Base-by-base conservation (phyloP, 2,888 invertebrate species). In the Volucella zonaria region DNA sequence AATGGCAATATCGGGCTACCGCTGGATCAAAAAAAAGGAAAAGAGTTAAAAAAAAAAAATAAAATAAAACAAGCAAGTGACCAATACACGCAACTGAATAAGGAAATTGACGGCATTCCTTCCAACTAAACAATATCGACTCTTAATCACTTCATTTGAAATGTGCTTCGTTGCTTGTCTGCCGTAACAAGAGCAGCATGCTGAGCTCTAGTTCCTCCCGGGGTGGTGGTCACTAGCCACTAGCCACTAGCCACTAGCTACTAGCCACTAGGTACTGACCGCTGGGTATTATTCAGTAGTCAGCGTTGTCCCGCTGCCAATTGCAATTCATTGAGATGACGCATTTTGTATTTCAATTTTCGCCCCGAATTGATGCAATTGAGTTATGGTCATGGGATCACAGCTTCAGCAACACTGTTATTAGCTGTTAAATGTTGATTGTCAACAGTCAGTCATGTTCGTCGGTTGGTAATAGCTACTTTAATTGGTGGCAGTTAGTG, bases 131-230 rank as follows among this genome's bases (percentile, higher is more conserved):
- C 80, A 73, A 67, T 80, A 80, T 80, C 75, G 88, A 88, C 89
- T 77, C 88, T 89, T 89, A 89, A 89, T 89, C 90, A 88, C 90
- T 89, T 89, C 89, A 89, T 90, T 90, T 89, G 88, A 90, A 89
- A 90, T 89, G 89, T 88, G 62, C 73, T 76, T 71, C 75, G 31
- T 58, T n/a, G 40, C 45, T 18, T 47, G 42, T 14, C 38, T 52
- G 42, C 51, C 40, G 71, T 75, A 76, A 71, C 76, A 56, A 49
- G 59, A 71, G 77, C 31, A 31, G 31, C 77, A 40, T 56, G 42
- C 14, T 62, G 52, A 64, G 82, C 47, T 40, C 31, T 14, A 61
- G 58, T 70, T 62, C n/a, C 66, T 59, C 67, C 49, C 47, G 40
- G 54, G 66, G 75, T 54, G 59, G 58, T 15, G 31, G 43, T 18